Conservation (phyloP, 2,888 invertebrate genomes). For the Ormyrus thymus region DNA sequence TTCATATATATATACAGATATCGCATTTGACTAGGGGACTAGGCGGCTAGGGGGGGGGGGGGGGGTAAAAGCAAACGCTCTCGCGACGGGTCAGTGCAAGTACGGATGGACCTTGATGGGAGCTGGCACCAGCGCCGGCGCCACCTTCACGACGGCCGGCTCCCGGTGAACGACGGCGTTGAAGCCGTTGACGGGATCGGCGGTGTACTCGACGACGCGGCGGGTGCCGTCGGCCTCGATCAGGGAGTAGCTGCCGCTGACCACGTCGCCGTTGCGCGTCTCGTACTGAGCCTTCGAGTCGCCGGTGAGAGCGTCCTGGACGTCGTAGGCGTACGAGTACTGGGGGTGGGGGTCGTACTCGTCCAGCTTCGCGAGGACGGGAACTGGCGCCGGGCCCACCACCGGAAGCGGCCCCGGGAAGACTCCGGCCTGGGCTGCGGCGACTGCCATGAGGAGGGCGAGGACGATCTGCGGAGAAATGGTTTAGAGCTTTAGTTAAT, state of each 20-base stretch:
- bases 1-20: constrained; percentile 12
- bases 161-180: constrained; percentile 70
- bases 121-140: constrained; percentile 51
- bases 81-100: constrained; percentile 3
- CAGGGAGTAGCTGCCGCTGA: constrained; percentile 66
- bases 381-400: constrained; percentile 58
- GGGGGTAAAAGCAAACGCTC: no score
- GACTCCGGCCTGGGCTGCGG: constrained; percentile 57
- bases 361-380: constrained; percentile 59
- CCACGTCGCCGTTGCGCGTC: constrained; percentile 64
- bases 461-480: constrained; percentile 48
- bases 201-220: constrained; percentile 65
- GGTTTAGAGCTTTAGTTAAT: no score
- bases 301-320: constrained; percentile 57
- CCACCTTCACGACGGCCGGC: constrained; percentile 63
- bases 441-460: constrained; percentile 56
- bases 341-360: constrained; percentile 61
- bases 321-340: constrained; percentile 61
- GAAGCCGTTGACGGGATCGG: constrained; percentile 69
- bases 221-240: constrained; percentile 67
- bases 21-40: constrained; percentile 44
- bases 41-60: not conserved
- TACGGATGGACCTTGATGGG: constrained; percentile 25
- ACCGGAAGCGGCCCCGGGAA: constrained; percentile 58
- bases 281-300: constrained; percentile 60